Base-by-base conservation (phyloP, 1,140 invertebrate genomes). In the Drosophila ohnishii region DNA sequence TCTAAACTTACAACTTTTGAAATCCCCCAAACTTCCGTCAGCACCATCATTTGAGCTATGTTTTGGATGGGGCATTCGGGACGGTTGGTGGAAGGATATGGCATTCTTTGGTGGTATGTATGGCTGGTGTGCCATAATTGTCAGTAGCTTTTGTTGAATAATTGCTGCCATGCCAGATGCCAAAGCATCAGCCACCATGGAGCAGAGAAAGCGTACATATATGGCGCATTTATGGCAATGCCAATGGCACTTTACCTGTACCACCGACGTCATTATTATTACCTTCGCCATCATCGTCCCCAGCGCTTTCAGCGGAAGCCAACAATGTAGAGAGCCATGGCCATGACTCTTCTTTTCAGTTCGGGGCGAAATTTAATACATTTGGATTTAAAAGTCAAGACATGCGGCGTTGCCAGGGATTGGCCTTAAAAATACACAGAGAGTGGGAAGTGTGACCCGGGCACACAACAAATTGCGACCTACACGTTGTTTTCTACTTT, bases 381-480 rank as follows among this genome's bases (percentile, higher is more conserved):
- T 84, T 89, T 85, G 80, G 80, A 88, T 88, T 88, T 88, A 88
- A 88, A 88, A 88, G 84, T 88, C 85, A 88, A 88, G 80, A 89
- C 85, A 89, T 88, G 79, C 66, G 60, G 76, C 85, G 83, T 84
- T 84, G 84, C 65, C 85, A 83, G 71, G 82, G 70, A 61, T 74
- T 53, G 69, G 34, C 30, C 50, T 69, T 45, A 66, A 37, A 50
- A 42, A 35, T 28, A 8, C n/a, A n/a, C 22, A 8, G 13, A 11
- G 61, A 10, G 32, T 55, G 55, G 39, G 59, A 63, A 50, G 32
- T 57, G 51, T 87, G 77, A 85, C 82, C 83, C 69, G 57, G 65
- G 83, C 48, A 81, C 74, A 78, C 65, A 86, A 73, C 82, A 86
- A 86, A 86, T 88, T 80, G 85, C 80, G 80, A 88, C 84, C 80